phyloP scores from a whole-genome alignment of 2,113 vertebrate species.

The Sylvia atricapilla region DNA sequence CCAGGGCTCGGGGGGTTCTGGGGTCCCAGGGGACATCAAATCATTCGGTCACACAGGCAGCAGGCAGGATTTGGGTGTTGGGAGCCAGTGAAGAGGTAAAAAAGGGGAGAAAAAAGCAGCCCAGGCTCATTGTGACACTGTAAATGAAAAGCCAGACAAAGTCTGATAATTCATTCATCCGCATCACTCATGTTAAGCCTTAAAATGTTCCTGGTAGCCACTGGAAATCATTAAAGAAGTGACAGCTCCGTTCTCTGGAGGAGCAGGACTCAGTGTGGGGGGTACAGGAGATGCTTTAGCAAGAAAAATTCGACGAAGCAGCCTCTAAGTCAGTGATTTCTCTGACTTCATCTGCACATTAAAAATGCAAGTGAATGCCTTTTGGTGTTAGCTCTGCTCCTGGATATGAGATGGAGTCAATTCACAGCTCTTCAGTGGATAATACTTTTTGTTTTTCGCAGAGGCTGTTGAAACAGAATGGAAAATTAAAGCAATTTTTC shows the following conservation, averaged over 20 bases:
- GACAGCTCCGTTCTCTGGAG: constrained; percentile 25
- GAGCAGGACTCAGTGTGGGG: neutral
- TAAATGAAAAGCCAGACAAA: constrained; percentile 31
- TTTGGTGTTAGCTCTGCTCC: constrained; percentile 57
- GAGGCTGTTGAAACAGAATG: constrained; percentile 59
- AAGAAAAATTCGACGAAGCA: constrained; percentile 25
- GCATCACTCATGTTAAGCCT: constrained; percentile 23
- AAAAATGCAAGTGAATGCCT: constrained; percentile 65
- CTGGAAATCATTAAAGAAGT: constrained; percentile 39
- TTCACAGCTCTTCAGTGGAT: constrained; percentile 56
- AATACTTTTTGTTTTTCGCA: constrained; percentile 55
- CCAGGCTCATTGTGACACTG: neutral
- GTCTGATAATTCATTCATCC: constrained; percentile 30
- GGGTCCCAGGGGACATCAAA: neutral
- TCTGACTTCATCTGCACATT: constrained; percentile 58
- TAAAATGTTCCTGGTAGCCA: constrained; percentile 9
- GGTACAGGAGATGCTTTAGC: constrained; percentile 5
- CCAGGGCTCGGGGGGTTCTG: rapidly evolving
- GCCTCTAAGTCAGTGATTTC: constrained; percentile 48
- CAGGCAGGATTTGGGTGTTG: neutral
- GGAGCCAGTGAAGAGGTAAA: neutral
- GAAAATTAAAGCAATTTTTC: constrained; percentile 66
- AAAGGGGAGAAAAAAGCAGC: neutral
- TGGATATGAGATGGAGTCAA: constrained; percentile 60
- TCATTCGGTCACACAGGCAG: neutral